Conservation (phyloP, 2,888 invertebrate genomes). For the Pherbina coryleti region DNA sequence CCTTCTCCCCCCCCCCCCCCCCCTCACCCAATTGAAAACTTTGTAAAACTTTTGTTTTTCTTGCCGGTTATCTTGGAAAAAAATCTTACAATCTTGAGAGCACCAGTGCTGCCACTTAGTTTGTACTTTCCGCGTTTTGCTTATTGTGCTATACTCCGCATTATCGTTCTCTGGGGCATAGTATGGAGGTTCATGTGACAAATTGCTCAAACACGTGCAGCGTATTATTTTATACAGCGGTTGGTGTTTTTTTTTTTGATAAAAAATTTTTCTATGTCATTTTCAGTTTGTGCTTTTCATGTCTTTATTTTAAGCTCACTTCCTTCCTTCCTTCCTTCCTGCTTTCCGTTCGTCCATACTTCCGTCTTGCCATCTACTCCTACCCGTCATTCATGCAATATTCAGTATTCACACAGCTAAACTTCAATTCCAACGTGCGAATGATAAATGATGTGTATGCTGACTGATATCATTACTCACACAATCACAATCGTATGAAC, state of each 20-base stretch:
- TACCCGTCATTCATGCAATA: not conserved
- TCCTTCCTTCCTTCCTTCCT: not conserved
- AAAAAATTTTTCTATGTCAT: not conserved
- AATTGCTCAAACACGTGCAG: slow-evolving; percentile 61
- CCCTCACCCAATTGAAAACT: not conserved
- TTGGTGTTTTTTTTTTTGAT: not conserved
- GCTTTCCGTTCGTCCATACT: not conserved
- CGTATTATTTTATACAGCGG: slow-evolving; percentile 50
- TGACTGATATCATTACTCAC: slow-evolving; percentile 42
- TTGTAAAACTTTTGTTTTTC: not conserved
- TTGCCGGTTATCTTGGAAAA: slow-evolving; percentile 55
- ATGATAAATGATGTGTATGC: slow-evolving; percentile 34
- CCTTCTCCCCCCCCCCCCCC: too few relatives aligned
- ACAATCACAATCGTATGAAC: not conserved
- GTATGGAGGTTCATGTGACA: slow-evolving; percentile 66
- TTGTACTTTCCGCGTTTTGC: not conserved
- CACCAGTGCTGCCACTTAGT: not conserved
- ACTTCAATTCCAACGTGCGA: slow-evolving; percentile 35
- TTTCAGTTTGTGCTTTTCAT: not conserved
- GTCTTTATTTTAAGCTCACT: not conserved
- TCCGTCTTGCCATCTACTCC: not conserved
- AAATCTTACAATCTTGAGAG: slow-evolving; percentile 58
- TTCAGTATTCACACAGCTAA: not conserved
- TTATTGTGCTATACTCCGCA: not conserved
- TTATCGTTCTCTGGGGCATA: slow-evolving; percentile 54